Evolutionary conservation across 2,888 invertebrate species (phyloP).

Genomic region (Diadegma fenestrale): DNA sequence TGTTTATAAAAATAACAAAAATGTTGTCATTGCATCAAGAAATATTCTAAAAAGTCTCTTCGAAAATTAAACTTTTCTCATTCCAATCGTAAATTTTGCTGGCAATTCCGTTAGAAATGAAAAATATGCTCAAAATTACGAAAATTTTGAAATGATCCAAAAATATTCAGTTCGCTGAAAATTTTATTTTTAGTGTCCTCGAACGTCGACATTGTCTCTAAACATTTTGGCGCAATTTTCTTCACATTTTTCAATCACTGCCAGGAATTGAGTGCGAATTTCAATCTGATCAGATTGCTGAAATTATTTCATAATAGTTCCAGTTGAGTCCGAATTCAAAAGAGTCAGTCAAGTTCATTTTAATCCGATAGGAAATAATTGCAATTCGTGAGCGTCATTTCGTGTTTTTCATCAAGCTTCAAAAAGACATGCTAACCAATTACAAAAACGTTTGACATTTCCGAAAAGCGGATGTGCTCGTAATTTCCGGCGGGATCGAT

Average conservation of each 20-base stretch:
- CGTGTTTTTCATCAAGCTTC: conserved; percentile 2
- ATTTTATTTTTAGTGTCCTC: no score
- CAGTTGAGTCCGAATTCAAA: not conserved
- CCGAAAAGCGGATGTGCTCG: conserved; percentile 49
- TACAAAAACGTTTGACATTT: not conserved
- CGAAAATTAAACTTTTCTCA: no score
- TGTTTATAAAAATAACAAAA: no score
- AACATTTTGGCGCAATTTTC: conserved; percentile 5
- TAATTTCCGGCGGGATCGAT: conserved; percentile 58
- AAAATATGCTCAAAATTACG: no score
- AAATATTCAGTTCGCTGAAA: no score
- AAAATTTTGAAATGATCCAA: no score
- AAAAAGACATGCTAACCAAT: conserved; percentile 19
- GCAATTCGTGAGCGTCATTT: not conserved
- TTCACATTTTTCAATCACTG: conserved; percentile 18
- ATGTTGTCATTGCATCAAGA: no score
- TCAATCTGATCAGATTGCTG: not conserved
- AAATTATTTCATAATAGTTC: not conserved
- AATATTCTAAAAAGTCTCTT: no score
- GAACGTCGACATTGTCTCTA: not conserved
- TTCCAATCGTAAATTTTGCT: no score
- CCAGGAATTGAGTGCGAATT: not conserved
- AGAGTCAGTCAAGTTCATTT: not conserved
- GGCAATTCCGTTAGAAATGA: no score
- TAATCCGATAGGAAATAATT: not conserved